A percentile compares a stretch with the other conserved stretches of the same genome.
phyloP scores from a whole-genome alignment of 53 echinoderm and acorn worm species.

The Astropecten irregularis region DNA sequence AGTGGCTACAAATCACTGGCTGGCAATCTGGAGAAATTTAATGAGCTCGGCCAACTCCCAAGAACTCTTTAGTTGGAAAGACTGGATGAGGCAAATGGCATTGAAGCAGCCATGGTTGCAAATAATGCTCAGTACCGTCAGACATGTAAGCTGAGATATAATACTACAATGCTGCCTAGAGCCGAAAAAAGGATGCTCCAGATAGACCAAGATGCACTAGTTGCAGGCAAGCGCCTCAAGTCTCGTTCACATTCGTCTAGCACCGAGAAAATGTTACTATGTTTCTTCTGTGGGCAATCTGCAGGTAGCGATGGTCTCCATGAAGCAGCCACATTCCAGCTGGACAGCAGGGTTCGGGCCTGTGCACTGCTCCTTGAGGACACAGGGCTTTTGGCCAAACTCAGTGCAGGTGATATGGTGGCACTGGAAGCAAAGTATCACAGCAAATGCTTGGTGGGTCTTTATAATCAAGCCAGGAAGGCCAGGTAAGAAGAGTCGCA shows the following conservation, averaged over 20 bases:
- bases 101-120: slow-evolving; percentile 4
- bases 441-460: slow-evolving; percentile 18
- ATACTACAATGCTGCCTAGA: slow-evolving; percentile 2
- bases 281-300: slow-evolving; percentile 36
- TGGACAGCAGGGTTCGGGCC: not conserved
- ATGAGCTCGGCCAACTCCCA: slow-evolving; percentile 43
- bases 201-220: not conserved
- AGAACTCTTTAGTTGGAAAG: not conserved
- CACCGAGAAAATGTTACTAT: not conserved
- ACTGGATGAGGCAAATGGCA: slow-evolving; percentile 33
- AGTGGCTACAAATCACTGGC: slow-evolving; percentile 50
- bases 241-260: not conserved
- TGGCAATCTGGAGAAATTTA: slow-evolving; percentile 34
- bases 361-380: slow-evolving; percentile 39
- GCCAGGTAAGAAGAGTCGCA: slow-evolving; percentile 20
- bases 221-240: not conserved
- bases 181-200: slow-evolving; percentile 12
- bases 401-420: slow-evolving; percentile 53
- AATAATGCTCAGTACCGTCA: slow-evolving; percentile 38
- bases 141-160: slow-evolving; percentile 8
- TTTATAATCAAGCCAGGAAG: slow-evolving; percentile 38
- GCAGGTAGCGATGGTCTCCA: slow-evolving; percentile 14
- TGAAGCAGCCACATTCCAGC: slow-evolving; percentile 31
- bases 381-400: slow-evolving; percentile 25
- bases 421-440: slow-evolving; percentile 58